Conservation (phyloP, 2,888 invertebrate genomes). For the Diarsia dahlii region DNA sequence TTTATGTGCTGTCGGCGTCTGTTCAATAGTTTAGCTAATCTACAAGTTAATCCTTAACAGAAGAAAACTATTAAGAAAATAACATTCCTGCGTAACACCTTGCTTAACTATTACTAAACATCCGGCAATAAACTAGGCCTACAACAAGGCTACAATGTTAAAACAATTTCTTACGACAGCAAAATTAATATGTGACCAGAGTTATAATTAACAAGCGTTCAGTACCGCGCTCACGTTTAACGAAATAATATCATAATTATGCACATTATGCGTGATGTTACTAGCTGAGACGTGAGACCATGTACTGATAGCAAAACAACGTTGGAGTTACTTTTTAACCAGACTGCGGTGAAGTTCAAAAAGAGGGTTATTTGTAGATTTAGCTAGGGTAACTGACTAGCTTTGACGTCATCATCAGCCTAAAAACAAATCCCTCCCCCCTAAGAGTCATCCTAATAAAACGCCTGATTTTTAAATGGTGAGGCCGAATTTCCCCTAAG, state of each 20-base stretch:
- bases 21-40: too few relatives aligned
- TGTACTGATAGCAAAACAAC: slow-evolving; percentile 55
- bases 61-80: too few relatives aligned
- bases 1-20: too few relatives aligned
- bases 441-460: too few relatives aligned
- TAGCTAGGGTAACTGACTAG: too few relatives aligned
- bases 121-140: slow-evolving; percentile 22
- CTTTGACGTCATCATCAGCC: not conserved
- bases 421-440: too few relatives aligned
- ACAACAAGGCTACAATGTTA: slow-evolving; percentile 6
- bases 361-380: too few relatives aligned
- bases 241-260: slow-evolving; percentile 67
- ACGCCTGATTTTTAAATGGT: too few relatives aligned
- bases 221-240: slow-evolving; percentile 66
- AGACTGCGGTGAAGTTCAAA: too few relatives aligned
- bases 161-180: slow-evolving; percentile 30
- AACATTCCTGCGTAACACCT: not conserved
- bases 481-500: not conserved
- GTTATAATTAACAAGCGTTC: slow-evolving; percentile 53
- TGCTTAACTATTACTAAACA: not conserved
- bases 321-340: too few relatives aligned
- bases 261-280: slow-evolving; percentile 64
- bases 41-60: too few relatives aligned
- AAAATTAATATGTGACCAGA: slow-evolving; percentile 39
- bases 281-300: slow-evolving; percentile 54